Evolutionary conservation across 2,113 vertebrate species (phyloP), one percentile per base, ranked within the genome.

Genomic region (Anolis carolinensis): DNA sequence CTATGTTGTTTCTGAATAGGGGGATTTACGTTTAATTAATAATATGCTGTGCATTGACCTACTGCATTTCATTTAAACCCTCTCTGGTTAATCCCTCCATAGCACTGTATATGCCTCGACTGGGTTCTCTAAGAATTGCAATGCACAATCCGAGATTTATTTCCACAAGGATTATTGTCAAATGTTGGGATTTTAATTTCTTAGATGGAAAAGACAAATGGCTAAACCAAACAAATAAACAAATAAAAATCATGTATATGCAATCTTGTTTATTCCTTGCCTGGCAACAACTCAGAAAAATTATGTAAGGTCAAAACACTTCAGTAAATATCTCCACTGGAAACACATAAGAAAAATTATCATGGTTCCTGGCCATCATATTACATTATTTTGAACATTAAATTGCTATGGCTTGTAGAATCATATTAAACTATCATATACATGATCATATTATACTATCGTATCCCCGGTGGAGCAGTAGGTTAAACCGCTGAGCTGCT

Each of bases 11-110:
- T 32, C 76, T 34, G 78, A 90, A 82, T 87, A 76, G 89, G 94
- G 72, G 94, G 91, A 94, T 93, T 94, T 84, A 86, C 82, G 92
- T 93, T 89, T 94, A 94, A 95, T 92, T 93, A 92, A 90, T 91
- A 90, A 86, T 55, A 88, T 75, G 83, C 50, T 77, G 71, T 80
- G 83, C 67, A 83, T 77, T 85, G 74, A 80, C n/a, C 72, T 84
- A 87, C 62, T 88, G 73, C 68, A 88, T 84, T 82, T 76, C 70
- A 44, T 82, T 76, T 83, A 73, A 65, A 55, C 72, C 32, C 73
- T 91, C 86, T 89, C 63, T 74, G 13, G 84, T 93, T 92, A 94
- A 92, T 91, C 85, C 68, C 63, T 10, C 79, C 63, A 30, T 77
- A 92, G 79, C 84, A n/a, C 13, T 67, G 52, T 44, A 55, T 36